Evolutionary conservation across 2,797 vertebrate species (phyloP).

Genomic region (Chrysolophus pictus): DNA sequence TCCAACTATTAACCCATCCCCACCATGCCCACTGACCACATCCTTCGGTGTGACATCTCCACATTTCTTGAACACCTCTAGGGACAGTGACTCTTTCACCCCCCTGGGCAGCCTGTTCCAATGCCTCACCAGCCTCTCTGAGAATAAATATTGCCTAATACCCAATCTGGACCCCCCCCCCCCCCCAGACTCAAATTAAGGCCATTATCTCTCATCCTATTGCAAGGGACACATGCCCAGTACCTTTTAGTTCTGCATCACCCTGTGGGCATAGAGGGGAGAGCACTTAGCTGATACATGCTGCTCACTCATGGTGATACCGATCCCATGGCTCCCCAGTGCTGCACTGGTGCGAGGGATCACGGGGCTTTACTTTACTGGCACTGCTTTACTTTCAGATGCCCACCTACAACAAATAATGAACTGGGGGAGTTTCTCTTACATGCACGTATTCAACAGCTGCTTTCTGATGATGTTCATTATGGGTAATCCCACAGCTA

Average conservation of each 20-base stretch:
- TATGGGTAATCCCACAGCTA: neutral
- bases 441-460: neutral
- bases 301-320: neutral
- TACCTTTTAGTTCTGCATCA: neutral
- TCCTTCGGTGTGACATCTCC: no score
- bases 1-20: no score
- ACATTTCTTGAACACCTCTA: no score
- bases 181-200: no score
- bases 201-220: no score
- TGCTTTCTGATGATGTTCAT: neutral
- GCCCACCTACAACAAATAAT: rapidly evolving
- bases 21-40: no score
- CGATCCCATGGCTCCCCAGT: neutral
- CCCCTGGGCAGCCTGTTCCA: no score
- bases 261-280: neutral
- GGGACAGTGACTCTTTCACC: no score
- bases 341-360: rapidly evolving
- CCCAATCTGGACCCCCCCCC: no score
- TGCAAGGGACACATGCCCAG: neutral
- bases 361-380: no score
- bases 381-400: neutral
- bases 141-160: no score
- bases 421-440: neutral
- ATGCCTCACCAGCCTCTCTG: no score
- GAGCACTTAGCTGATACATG: rapidly evolving